Base-by-base conservation (phyloP, 2,888 invertebrate genomes). In the Frankliniella intonsa region DNA sequence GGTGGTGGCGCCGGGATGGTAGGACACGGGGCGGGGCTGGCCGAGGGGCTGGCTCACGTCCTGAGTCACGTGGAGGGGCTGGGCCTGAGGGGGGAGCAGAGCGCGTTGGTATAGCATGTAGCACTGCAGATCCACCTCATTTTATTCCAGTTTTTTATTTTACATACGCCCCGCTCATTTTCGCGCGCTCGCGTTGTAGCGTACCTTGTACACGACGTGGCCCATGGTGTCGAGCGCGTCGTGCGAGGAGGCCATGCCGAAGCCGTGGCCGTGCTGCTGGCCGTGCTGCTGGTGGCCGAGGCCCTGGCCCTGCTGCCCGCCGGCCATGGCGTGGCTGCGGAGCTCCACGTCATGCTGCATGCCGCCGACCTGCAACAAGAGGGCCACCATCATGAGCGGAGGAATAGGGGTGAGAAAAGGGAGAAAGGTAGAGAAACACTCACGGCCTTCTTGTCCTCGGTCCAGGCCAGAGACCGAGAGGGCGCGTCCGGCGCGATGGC, bases 401-500 rank as follows among this genome's bases (percentile, higher is more conserved):
- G 2, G 3, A 81, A 5, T 50, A 79, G n/a, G 3, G n/a, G 3
- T 80, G 22, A 76, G 69, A 1, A 51, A 27, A n/a, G n/a, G 17
- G 27, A 3, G 25, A 3, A 19, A 81, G 50, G 51, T 50, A 19
- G 69, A 51, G 80, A 83, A 80, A 82, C 83, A 55, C 83, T 86
- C 84, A 88, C 88, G 85, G 89, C 88, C 79, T 83, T 83, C 82
- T 85, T 84, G 80, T 86, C 85, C 85, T 90, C 90, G 83, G 90
- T 91, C 94, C 94, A 94, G 81, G 94, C 91, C 85, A 93, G 88
- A 81, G 93, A 91, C 86, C 93, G 93, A 76, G 93, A 92, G 0
- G 94, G 94, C 10, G 92, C 92, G 87, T 94, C 94, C 25, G 94
- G 94, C 8, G 94, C 94, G 51, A 94, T 92, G 1, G 93, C 91